These are phyloP conservation scores for Zaprionus lineosus DNA, from an alignment of 2,888 invertebrate genomes.

Conservation along the genomic window DNA sequence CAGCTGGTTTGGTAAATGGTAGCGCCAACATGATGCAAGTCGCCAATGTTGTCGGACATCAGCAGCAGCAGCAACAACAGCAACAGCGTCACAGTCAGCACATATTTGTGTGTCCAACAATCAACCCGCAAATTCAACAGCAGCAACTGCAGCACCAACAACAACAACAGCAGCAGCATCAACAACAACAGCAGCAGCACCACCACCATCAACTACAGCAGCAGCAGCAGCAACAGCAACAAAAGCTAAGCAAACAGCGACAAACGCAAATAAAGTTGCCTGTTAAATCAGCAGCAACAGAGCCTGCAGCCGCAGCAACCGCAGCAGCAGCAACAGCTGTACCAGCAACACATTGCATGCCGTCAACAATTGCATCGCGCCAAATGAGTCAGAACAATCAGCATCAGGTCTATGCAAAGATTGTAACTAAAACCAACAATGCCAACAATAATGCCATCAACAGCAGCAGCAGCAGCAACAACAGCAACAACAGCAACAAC, in stretches of 20 bases:
- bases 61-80: conserved; percentile 41
- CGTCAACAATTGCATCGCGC: conserved; percentile 70
- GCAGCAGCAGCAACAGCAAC: conserved; percentile 38
- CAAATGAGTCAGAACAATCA: conserved; percentile 69
- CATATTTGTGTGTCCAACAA: conserved; percentile 60
- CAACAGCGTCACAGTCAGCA: conserved; percentile 58
- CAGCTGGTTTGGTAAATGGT: conserved; percentile 78
- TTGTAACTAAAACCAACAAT: conserved; percentile 60
- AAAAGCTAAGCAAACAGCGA: conserved; percentile 51
- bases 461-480: conserved; percentile 30
- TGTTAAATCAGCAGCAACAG: conserved; percentile 38
- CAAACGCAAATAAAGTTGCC: conserved; percentile 56
- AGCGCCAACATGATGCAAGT: conserved; percentile 56
- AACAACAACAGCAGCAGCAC: conserved; percentile 56
- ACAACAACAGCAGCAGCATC: conserved; percentile 51
- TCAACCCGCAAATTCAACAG: conserved; percentile 50
- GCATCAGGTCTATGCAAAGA: conserved; percentile 56
- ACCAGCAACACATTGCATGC: conserved; percentile 53
- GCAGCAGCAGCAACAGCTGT: conserved; percentile 45
- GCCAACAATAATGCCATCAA: conserved; percentile 32
- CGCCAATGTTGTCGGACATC: conserved; percentile 43
- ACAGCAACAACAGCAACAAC: conserved; percentile 26
- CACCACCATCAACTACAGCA: conserved; percentile 38
- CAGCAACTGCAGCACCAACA: conserved; percentile 54
- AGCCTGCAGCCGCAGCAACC: conserved; percentile 23